Conservation (phyloP, 1,140 invertebrate genomes). For the Macrostomum lignano region DNA sequence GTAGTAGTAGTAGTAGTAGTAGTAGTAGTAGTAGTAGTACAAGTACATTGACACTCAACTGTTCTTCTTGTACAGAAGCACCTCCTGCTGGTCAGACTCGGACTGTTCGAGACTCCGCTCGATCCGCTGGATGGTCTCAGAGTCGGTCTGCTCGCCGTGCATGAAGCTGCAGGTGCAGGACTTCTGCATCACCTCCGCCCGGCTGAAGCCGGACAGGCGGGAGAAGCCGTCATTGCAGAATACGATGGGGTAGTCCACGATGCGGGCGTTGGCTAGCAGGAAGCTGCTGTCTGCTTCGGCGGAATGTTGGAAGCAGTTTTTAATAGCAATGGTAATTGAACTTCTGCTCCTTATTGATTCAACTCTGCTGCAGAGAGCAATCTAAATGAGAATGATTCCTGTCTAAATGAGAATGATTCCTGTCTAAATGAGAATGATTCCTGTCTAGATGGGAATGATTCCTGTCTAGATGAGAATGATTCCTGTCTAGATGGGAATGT, state of each 20-base stretch:
- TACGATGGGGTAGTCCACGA: conserved; percentile 96
- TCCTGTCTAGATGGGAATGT: too few relatives aligned
- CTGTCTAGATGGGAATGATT: too few relatives aligned
- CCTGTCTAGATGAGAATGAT: too few relatives aligned
- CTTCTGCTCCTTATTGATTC: too few relatives aligned
- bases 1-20: too few relatives aligned
- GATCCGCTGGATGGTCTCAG: conserved; percentile 64
- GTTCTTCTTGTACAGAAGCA: conserved; percentile 96
- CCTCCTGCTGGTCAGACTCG: conserved; percentile 60
- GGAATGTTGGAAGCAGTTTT: not conserved
- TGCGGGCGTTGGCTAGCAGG: conserved; percentile 90
- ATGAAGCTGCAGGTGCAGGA: conserved; percentile 79
- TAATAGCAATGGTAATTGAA: too few relatives aligned
- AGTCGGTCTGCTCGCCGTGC: conserved; percentile 88
- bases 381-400: too few relatives aligned
- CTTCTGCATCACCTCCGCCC: conserved; percentile 80
- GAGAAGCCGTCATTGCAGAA: conserved; percentile 99
- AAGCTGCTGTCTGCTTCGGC: conserved; percentile 63
- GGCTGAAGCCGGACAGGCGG: conserved; percentile 90
- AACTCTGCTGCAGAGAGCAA: too few relatives aligned
- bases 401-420: too few relatives aligned
- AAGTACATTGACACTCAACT: too few relatives aligned
- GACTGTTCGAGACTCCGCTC: conserved; percentile 75
- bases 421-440: too few relatives aligned
- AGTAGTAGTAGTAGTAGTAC: too few relatives aligned